phyloP scores from a whole-genome alignment of 2,888 invertebrate species.

The Xestia sexstrigata region DNA sequence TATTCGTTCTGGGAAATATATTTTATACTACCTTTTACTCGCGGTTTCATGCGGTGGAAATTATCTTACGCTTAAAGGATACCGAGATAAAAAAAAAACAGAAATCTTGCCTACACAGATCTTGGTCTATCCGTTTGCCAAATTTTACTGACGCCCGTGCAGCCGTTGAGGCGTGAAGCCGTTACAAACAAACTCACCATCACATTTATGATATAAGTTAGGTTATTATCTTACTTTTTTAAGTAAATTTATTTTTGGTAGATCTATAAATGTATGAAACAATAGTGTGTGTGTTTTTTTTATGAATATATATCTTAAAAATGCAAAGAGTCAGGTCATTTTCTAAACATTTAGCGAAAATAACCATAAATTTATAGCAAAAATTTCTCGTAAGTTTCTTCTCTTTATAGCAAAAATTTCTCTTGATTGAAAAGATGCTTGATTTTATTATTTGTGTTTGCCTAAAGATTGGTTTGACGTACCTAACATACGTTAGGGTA shows the following conservation, averaged over 20 bases:
- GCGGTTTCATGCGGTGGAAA: not conserved
- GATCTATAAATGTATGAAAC: too few species aligned
- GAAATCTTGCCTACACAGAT: not conserved
- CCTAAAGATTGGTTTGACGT: not conserved
- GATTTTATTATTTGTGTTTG: not conserved
- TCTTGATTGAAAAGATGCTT: not conserved
- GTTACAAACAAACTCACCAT: not conserved
- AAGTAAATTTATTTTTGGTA: too few species aligned
- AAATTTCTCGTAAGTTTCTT: not conserved
- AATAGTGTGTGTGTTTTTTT: too few species aligned
- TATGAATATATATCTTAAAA: too few species aligned
- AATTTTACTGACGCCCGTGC: not conserved
- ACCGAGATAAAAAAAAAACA: not conserved
- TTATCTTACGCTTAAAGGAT: not conserved
- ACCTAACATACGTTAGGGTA: not conserved
- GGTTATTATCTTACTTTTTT: not conserved
- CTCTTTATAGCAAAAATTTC: not conserved
- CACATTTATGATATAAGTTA: not conserved
- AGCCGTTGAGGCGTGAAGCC: not conserved
- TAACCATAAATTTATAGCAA: not conserved
- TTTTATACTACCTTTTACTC: not conserved
- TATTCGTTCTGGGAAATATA: not conserved
- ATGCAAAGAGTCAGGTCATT: too few species aligned
- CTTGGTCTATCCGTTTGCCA: not conserved
- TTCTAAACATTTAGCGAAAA: too few species aligned